A percentile compares a stretch with the other conserved stretches of the same genome.
Conservation (phyloP, 2,888 invertebrate species). For the Trachelus stipa region DNA sequence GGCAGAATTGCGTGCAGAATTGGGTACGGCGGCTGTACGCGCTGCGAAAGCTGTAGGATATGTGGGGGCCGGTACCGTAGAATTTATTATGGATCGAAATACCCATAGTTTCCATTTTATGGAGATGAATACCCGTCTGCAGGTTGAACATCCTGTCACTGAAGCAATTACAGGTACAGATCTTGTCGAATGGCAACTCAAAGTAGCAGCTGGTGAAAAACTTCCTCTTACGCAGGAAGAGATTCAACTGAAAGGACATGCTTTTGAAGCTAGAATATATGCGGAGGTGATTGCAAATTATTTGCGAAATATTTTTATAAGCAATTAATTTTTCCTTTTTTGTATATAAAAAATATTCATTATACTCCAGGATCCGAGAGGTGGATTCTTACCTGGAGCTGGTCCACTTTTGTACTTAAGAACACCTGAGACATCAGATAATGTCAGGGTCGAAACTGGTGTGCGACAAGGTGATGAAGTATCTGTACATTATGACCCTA, state of each 20-base stretch:
- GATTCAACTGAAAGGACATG: conserved; percentile 83
- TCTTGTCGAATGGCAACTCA: conserved; percentile 97
- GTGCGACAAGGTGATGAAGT: conserved; percentile 93
- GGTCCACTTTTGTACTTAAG: conserved; percentile 83
- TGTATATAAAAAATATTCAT: background rate
- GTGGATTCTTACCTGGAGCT: conserved; percentile 93
- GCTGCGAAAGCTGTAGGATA: conserved; percentile 97
- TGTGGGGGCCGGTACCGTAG: conserved; percentile 98
- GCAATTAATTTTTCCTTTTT: background rate
- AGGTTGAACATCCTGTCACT: conserved; percentile 96
- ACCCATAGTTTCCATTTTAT: conserved; percentile 95
- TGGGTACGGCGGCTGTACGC: conserved; percentile 92
- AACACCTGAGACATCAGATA: conserved; percentile 75
- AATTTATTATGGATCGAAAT: conserved; percentile 92
- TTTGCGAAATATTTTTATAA: background rate
- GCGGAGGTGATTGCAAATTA: conserved; percentile 74
- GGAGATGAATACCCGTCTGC: conserved; percentile 99
- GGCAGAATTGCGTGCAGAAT: conserved; percentile 76
- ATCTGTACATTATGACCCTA: conserved; percentile 98
- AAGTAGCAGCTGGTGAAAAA: conserved; percentile 88
- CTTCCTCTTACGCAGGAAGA: conserved; percentile 86
- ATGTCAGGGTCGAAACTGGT: conserved; percentile 90
- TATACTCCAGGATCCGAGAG: conserved; percentile 71
- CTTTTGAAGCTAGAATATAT: conserved; percentile 97
- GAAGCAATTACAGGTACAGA: conserved; percentile 98